phyloP scores from a whole-genome alignment of 2,797 vertebrate genomes.

The Brachyalestes nurse region DNA sequence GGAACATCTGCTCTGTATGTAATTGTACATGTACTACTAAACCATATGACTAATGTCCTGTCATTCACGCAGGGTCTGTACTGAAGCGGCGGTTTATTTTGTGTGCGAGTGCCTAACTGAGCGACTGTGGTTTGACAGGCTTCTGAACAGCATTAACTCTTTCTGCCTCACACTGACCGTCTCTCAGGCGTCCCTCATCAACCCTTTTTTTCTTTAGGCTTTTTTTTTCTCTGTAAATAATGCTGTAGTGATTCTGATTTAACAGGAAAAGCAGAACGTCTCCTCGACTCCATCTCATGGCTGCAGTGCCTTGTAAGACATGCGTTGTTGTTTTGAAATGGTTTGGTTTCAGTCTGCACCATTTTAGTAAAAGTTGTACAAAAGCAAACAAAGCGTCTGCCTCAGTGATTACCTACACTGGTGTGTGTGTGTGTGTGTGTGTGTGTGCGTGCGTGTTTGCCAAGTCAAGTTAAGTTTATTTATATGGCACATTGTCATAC shows the following conservation, averaged over 20 bases:
- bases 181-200: conserved; percentile 22
- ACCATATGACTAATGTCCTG: conserved; percentile 42
- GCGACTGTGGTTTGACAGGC: conserved; percentile 45
- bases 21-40: conserved; percentile 45
- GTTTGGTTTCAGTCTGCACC: conserved; percentile 68
- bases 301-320: conserved; percentile 70
- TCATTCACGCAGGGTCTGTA: conserved; percentile 52
- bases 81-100: conserved; percentile 34
- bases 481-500: no score
- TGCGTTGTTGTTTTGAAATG: conserved; percentile 63
- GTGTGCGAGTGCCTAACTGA: conserved; percentile 35
- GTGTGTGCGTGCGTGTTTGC: no score
- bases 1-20: conserved; percentile 42
- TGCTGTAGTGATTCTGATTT: conserved; percentile 52
- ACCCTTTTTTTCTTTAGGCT: conserved; percentile 47
- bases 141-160: conserved; percentile 38
- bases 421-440: neutral
- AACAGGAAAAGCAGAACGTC: conserved; percentile 47
- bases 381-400: conserved; percentile 41
- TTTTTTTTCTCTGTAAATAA: conserved; percentile 64
- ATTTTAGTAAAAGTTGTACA: conserved; percentile 72
- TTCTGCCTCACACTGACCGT: conserved; percentile 50
- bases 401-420: neutral
- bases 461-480: no score
- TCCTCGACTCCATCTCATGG: conserved; percentile 60